Evolutionary conservation across 2,888 invertebrate genomes (phyloP).

Genomic region (Venusia cambrica): DNA sequence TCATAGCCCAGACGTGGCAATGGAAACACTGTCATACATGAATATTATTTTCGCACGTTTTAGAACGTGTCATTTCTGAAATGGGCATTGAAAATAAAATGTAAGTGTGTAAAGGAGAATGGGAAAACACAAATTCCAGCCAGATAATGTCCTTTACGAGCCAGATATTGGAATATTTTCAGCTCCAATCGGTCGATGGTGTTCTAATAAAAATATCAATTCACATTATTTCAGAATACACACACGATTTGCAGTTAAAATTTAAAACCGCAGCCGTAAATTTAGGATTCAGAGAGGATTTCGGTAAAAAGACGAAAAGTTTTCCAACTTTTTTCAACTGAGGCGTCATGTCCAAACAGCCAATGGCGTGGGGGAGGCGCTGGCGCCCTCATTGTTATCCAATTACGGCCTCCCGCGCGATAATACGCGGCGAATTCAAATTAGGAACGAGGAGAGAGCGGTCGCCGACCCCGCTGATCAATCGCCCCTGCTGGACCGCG

Average conservation of each 20-base stretch:
- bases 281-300: constrained; percentile 11
- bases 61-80: constrained; percentile 34
- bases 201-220: constrained; percentile 19
- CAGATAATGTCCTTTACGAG: constrained; percentile 18
- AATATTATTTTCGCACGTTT: constrained; percentile 42
- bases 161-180: constrained; percentile 20
- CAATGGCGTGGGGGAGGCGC: constrained; percentile 59
- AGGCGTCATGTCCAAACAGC: constrained; percentile 51
- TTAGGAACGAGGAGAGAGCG: constrained; percentile 75
- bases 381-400: constrained; percentile 78
- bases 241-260: constrained; percentile 15
- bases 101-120: constrained; percentile 25
- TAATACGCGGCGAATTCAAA: constrained; percentile 79
- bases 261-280: constrained; percentile 11
- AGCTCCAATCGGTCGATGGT: constrained; percentile 16
- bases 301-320: constrained; percentile 21
- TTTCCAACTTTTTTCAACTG: constrained; percentile 30
- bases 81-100: constrained; percentile 33
- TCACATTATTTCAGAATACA: constrained; percentile 19
- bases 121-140: constrained; percentile 25
- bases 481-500: constrained; percentile 69
- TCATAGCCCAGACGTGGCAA: constrained; percentile 44
- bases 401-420: constrained; percentile 76
- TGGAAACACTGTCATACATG: constrained; percentile 41
- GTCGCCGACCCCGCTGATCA: constrained; percentile 75